These are phyloP conservation scores for Catotricha subobsoleta DNA, from an alignment of 2,888 invertebrate species.

Conservation along the genomic window DNA sequence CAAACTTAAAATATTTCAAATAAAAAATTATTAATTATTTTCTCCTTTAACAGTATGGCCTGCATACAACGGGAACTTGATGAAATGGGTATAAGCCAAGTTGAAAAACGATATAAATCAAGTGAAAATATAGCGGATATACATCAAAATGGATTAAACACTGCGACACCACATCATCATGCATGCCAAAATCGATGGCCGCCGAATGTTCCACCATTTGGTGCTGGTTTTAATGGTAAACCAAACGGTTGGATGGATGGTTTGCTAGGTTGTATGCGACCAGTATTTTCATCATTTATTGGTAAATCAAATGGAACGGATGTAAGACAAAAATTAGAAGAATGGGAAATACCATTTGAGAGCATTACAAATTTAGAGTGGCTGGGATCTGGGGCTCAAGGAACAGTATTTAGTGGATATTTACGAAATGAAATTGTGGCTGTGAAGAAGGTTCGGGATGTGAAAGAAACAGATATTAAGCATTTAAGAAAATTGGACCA, in stretches of 20 bases:
- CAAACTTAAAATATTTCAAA: no score
- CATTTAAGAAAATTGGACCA: constrained; percentile 84
- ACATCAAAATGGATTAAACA: constrained; percentile 18
- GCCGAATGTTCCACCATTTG: constrained; percentile 28
- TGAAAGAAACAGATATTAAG: constrained; percentile 81
- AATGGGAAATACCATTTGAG: constrained; percentile 93
- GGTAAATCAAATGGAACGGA: constrained; percentile 57
- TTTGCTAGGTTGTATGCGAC: constrained; percentile 72
- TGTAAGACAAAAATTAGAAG: constrained; percentile 45
- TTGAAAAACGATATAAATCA: neutral
- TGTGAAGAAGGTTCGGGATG: constrained; percentile 87
- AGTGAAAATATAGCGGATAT: neutral
- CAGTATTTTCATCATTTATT: constrained; percentile 63
- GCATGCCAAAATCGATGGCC: constrained; percentile 32
- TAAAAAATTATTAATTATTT: constrained; percentile 1
- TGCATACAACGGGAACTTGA: constrained; percentile 45
- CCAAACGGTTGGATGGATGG: constrained; percentile 60
- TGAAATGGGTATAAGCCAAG: constrained; percentile 27
- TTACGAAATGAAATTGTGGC: constrained; percentile 74
- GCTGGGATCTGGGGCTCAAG: constrained; percentile 91
- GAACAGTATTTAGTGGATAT: constrained; percentile 81
- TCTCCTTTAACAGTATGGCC: constrained; percentile 35
- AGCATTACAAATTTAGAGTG: constrained; percentile 71
- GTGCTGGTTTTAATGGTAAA: constrained; percentile 30
- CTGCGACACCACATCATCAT: constrained; percentile 26